Conservation (phyloP, 1,140 invertebrate genomes). For the Drosophila lacteicornis region DNA sequence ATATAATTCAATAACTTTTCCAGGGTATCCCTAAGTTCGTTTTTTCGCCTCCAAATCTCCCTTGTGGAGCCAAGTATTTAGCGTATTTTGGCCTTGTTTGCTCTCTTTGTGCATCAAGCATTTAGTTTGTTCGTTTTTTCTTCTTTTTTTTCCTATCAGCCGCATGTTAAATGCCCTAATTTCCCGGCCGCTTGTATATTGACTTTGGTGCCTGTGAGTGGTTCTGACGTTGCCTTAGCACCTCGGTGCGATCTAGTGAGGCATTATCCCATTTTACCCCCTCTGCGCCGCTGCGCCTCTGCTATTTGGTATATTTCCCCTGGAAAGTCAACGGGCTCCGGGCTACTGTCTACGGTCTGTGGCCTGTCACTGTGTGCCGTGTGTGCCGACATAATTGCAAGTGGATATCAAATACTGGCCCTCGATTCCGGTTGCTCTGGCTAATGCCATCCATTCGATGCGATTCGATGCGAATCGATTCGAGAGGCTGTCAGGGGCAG, state of each 20-base stretch:
- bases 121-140: not conserved
- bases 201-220: constrained; percentile 15
- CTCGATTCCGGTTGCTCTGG: constrained; percentile 25
- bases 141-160: constrained; percentile 46
- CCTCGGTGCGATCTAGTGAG: constrained; percentile 52
- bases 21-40: not conserved
- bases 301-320: not conserved
- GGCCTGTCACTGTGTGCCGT: constrained; percentile 15
- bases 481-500: constrained; percentile 45
- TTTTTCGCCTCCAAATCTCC: not conserved
- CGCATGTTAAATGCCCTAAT: constrained; percentile 78
- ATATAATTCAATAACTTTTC: not conserved
- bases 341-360: constrained; percentile 1
- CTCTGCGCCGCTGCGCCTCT: not conserved
- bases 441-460: constrained; percentile 16
- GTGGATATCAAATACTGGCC: constrained; percentile 40
- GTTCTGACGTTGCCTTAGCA: constrained; percentile 49
- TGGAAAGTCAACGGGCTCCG: constrained; percentile 11
- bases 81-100: constrained; percentile 53
- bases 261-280: constrained; percentile 2
- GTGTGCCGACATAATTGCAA: constrained; percentile 48
- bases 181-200: constrained; percentile 46
- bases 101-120: constrained; percentile 13
- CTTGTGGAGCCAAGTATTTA: constrained; percentile 61
- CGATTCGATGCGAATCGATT: not conserved